Evolutionary conservation across 2,113 vertebrate species (phyloP).

Genomic region (Oryzias melastigma): DNA sequence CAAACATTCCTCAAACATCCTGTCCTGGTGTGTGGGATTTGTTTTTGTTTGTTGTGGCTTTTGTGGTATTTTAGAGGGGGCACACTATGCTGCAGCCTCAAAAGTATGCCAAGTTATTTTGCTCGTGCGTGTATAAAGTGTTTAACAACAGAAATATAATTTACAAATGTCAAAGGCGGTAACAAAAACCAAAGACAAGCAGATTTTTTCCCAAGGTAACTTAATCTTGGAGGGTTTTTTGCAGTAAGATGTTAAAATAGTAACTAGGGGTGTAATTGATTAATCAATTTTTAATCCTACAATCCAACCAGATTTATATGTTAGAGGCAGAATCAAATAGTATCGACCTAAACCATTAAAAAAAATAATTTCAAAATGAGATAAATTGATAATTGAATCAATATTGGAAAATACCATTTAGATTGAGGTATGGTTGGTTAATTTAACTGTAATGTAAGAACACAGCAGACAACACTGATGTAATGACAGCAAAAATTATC

Average conservation of each 20-base stretch:
- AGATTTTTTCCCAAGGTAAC: slow-evolving; percentile 9
- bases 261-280: neutral
- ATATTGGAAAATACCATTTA: too few species aligned
- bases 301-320: too few species aligned
- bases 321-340: too few species aligned
- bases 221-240: slow-evolving; percentile 7
- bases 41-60: slow-evolving; percentile 57
- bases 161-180: slow-evolving; percentile 4
- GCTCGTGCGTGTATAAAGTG: slow-evolving; percentile 7
- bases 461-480: too few species aligned
- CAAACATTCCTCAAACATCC: slow-evolving; percentile 60
- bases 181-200: neutral
- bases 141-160: slow-evolving; percentile 7
- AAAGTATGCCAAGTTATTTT: slow-evolving; percentile 25
- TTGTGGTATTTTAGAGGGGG: slow-evolving; percentile 36
- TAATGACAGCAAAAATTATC: too few species aligned
- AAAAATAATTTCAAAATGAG: too few species aligned
- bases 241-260: slow-evolving; percentile 2
- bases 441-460: too few species aligned
- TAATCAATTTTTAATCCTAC: too few species aligned
- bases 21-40: slow-evolving; percentile 58
- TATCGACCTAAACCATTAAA: too few species aligned
- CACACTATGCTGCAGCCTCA: slow-evolving; percentile 12
- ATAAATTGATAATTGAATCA: too few species aligned
- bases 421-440: too few species aligned